Evolutionary conservation across 2,888 invertebrate genomes (phyloP).

Genomic region (Chymomyza amoena): DNA sequence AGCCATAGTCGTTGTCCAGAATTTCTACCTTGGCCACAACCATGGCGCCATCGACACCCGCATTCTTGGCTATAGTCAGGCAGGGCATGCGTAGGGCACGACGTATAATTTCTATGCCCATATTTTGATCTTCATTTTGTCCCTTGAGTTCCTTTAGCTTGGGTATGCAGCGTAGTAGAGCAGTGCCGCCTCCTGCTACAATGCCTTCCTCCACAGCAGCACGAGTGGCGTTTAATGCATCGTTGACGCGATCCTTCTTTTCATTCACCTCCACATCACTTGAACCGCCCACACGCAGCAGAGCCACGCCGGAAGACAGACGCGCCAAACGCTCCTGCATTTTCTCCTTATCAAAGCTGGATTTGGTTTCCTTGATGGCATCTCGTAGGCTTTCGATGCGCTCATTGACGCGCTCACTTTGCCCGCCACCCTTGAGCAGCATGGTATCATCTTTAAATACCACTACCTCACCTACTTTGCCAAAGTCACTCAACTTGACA

Average conservation of each 20-base stretch:
- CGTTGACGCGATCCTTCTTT: constrained; percentile 96
- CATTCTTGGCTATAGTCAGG: constrained; percentile 93
- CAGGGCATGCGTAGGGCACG: constrained; percentile 93
- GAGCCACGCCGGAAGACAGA: constrained; percentile 89
- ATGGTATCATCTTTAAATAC: constrained; percentile 97
- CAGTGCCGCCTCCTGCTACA: constrained; percentile 96
- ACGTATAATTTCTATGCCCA: constrained; percentile 90
- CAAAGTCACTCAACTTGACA: constrained; percentile 87
- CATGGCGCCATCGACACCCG: constrained; percentile 94
- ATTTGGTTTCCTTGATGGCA: constrained; percentile 90
- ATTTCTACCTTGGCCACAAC: constrained; percentile 96
- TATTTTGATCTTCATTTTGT: constrained; percentile 83
- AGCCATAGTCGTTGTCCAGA: constrained; percentile 87
- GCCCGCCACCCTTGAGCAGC: constrained; percentile 85
- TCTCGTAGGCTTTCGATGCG: constrained; percentile 90
- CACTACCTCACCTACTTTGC: constrained; percentile 90
- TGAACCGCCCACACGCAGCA: constrained; percentile 90
- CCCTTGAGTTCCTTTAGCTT: constrained; percentile 84
- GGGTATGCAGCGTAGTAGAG: constrained; percentile 89
- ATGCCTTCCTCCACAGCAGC: constrained; percentile 98
- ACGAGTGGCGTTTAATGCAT: constrained; percentile 94
- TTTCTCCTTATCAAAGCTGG: constrained; percentile 97
- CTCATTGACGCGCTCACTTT: constrained; percentile 88
- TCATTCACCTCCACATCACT: constrained; percentile 95
- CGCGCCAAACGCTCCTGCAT: constrained; percentile 93